Evolutionary conservation across 2,888 invertebrate species (phyloP), one percentile per base, ranked within the genome.

Genomic region (Cerceris rybyensis): DNA sequence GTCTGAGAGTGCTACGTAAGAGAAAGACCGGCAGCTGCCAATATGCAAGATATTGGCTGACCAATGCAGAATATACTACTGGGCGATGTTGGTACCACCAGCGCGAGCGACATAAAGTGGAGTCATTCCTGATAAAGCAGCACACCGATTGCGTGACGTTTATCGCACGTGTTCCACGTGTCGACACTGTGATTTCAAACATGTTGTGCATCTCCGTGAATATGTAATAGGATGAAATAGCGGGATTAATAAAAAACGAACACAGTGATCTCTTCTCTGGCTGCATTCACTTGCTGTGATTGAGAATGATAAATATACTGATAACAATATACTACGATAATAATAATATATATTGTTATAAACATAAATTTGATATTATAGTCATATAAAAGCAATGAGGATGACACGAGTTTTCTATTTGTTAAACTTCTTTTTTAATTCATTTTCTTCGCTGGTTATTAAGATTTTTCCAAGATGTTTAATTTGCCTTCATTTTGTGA

Each of bases 11-110:
- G 69, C 46, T 39, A 64, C 28, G 57, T n/a, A 72, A 73, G 16
- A 50, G 67, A 49, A 67, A 70, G 71, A 79, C 66, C 78, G 71
- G 78, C 78, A 70, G 61, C 69, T 68, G 73, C 75, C 83, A 87
- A 86, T 88, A 87, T 88, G 71, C 80, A 61, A 78, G 81, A 88
- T 88, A 89, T 89, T 88, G 87, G 88, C 87, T 87, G 87, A 88
- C 88, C 88, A 82, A 83, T 85, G 82, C 80, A 78, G 72, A 73
- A 78, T 75, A 82, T 81, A 81, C 81, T 84, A 79, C 80, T 75
- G 59, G 59, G 41, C 16, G 60, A 71, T 74, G 70, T 66, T 75
- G 54, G 58, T 75, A 52, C 73, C 83, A 59, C 79, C 73, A 60
- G 68, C 68, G 81, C 75, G 72, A 80, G 61, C 79, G 82, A 81